Base-by-base conservation (phyloP, 2,888 invertebrate species). In the Xestia sexstrigata region DNA sequence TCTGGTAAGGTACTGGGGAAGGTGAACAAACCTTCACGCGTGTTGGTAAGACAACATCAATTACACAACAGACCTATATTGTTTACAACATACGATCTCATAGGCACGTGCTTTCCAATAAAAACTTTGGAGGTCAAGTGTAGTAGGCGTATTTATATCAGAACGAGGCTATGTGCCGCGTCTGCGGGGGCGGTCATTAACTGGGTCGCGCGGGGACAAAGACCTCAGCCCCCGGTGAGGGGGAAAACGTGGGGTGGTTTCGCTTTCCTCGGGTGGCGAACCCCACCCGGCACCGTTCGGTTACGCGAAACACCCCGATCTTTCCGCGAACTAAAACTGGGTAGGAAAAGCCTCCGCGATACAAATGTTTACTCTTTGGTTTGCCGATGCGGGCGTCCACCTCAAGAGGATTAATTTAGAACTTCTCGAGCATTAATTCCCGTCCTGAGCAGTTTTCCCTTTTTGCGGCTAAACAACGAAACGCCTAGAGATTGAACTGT, bases 91-190 rank as follows among this genome's bases (percentile, higher is more conserved):
- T 89, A 92, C 93, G 92, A 92, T 95, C 93, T 94, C 92, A 92
- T 91, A 91, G 92, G 94, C 95, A 95, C 96, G 95, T 96, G 96
- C 92, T 95, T 95, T 95, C 94, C 95, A 96, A 96, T 96, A 96
- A 96, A 96, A 96, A 96, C 95, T 96, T 96, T 96, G 94, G 96
- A 96, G 96, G 96, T 96, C 96, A 96, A 96, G 96, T 96, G 96
- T 96, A 96, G 96, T 96, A 95, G 96, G 96, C 95, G 96, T 96
- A 96, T 96, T 96, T 96, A 96, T 96, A 96, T 95, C 95, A 93
- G 90, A 93, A 93, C 95, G 95, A 95, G 96, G 95, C 95, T 95
- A 94, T 94, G 92, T 91, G 94, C 94, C 93, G 94, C 93, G 95
- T 94, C 95, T 95, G 93, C 94, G 94, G 94, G 88, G 96, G 95